These are phyloP conservation scores for Echinops telfairi DNA, from an alignment of 2,113 vertebrate genomes.

Conservation along the genomic window DNA sequence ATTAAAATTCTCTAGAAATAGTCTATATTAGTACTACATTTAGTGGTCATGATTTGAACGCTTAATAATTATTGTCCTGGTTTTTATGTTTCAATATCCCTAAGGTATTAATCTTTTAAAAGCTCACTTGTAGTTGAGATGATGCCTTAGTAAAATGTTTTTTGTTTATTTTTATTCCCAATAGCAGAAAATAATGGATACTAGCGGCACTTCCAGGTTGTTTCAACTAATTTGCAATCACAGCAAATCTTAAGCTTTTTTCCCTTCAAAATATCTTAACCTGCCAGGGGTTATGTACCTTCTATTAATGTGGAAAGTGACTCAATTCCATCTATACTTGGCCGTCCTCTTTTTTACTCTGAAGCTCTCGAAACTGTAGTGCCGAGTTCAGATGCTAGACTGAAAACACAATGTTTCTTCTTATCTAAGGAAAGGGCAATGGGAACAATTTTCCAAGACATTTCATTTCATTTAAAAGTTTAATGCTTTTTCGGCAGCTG, in stretches of 20 bases:
- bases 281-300: conserved; percentile 46
- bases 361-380: background rate
- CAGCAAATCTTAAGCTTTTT: conserved; percentile 45
- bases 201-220: background rate
- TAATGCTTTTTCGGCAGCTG: too few relatives aligned
- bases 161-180: conserved; percentile 15
- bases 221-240: conserved; percentile 64
- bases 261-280: conserved; percentile 58
- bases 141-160: conserved; percentile 59
- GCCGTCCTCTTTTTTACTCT: background rate
- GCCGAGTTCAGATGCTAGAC: background rate
- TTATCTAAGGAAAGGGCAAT: background rate
- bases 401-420: background rate
- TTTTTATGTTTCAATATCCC: conserved; percentile 65
- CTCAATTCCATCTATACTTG: conserved; percentile 56
- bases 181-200: conserved; percentile 26
- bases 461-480: too few relatives aligned
- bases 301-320: conserved; percentile 64
- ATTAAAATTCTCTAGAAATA: conserved; percentile 41
- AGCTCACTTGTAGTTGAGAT: conserved; percentile 55
- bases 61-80: conserved; percentile 45
- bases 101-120: conserved; percentile 61
- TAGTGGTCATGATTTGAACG: conserved; percentile 31
- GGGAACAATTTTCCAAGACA: background rate
- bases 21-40: conserved; percentile 5